A percentile compares a stretch with the other conserved stretches of the same genome.
Evolutionary conservation across 2,113 vertebrate species (phyloP).

Genomic region (Leucopsar rothschildi): DNA sequence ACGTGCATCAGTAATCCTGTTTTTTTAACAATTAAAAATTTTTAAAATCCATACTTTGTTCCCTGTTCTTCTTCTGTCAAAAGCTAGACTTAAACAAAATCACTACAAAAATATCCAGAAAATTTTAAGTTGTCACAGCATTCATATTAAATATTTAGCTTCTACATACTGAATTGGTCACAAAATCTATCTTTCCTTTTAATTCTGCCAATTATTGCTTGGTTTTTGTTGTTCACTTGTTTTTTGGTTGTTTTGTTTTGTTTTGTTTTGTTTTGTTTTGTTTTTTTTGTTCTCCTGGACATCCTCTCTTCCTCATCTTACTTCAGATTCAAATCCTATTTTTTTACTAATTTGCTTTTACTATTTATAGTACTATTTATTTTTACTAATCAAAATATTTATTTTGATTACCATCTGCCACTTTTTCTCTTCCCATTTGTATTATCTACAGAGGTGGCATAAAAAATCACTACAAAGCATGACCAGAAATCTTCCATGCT

Average conservation of each 20-base stretch:
- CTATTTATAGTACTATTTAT: neutral
- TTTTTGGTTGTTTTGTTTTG: no score
- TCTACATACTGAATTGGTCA: neutral
- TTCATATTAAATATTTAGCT: neutral
- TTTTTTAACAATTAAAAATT: neutral
- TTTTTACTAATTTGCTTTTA: neutral
- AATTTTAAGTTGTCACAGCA: neutral
- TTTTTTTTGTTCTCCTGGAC: rapidly evolving
- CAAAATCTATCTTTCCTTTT: neutral
- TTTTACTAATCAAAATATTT: neutral
- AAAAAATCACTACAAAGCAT: neutral
- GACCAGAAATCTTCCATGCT: neutral
- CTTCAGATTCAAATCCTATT: neutral
- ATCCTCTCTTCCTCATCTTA: neutral
- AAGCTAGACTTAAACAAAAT: neutral
- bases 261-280: no score
- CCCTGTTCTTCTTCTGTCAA: neutral
- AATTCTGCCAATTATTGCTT: neutral
- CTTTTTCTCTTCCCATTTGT: neutral
- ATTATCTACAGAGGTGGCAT: neutral
- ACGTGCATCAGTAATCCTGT: neutral
- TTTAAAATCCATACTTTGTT: neutral
- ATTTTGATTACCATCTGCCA: neutral
- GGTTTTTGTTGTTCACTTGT: no score
- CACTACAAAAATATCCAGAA: neutral